Evolutionary conservation across 2,113 vertebrate genomes (phyloP).

Genomic region (Bubalus kerabau): DNA sequence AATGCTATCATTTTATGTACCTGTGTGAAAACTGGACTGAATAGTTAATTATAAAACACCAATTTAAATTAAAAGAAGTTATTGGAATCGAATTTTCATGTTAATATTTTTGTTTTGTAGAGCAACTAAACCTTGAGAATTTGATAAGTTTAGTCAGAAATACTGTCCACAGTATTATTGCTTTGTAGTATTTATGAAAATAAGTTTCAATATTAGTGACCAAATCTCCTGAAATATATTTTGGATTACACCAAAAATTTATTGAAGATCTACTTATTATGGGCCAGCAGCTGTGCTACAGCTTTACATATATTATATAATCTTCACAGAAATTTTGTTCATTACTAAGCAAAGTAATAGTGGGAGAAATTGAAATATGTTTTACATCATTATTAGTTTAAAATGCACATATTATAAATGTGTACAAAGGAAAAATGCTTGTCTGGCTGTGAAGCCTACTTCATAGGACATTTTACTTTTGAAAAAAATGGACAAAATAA

Average conservation of each 20-base stretch:
- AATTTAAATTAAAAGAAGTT: neutral
- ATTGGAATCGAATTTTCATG: neutral
- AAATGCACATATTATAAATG: neutral
- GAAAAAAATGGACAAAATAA: conserved; percentile 25
- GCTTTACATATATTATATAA: neutral
- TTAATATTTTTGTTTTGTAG: neutral
- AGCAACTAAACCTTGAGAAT: neutral
- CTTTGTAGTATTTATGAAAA: neutral
- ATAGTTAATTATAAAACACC: neutral
- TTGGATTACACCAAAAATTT: neutral
- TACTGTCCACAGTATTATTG: neutral
- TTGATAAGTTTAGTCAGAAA: neutral
- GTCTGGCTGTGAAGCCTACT: neutral
- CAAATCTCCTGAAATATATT: neutral
- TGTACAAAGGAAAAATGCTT: neutral
- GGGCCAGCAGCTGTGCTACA: neutral
- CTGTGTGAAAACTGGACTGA: neutral
- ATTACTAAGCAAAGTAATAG: neutral
- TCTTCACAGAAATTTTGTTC: neutral
- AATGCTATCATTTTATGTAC: neutral
- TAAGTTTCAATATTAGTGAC: neutral
- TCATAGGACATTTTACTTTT: conserved; percentile 14
- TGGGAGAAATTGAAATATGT: neutral
- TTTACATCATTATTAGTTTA: neutral
- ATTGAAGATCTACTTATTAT: neutral